Percentiles rank a stretch among this genome's conserved stretches.
Conservation (phyloP, 2,888 invertebrate genomes). For the Agrochola circellaris region DNA sequence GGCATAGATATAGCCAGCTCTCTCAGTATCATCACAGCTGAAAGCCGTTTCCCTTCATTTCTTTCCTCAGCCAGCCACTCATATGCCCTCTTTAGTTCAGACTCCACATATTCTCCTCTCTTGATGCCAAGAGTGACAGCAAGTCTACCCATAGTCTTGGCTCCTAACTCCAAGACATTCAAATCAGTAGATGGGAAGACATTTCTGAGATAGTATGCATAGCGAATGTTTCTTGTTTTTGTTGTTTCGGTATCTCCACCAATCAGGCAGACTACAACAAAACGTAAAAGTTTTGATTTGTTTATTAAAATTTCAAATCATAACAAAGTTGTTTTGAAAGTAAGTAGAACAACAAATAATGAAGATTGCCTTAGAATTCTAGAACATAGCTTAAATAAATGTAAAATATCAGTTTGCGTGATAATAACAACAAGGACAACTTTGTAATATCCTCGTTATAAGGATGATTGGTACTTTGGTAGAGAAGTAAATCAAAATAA, state of each 20-base stretch:
- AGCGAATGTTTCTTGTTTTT: slow-evolving; percentile 96
- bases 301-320: neutral
- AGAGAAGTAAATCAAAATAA: slow-evolving; percentile 34
- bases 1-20: slow-evolving; percentile 99
- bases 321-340: slow-evolving; percentile 6
- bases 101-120: slow-evolving; percentile 98
- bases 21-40: slow-evolving; percentile 97
- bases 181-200: slow-evolving; percentile 96
- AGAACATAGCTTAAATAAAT: slow-evolving; percentile 1
- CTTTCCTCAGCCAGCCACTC: slow-evolving; percentile 98
- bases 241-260: slow-evolving; percentile 97
- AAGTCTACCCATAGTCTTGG: slow-evolving; percentile 97
- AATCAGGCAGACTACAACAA: slow-evolving; percentile 95
- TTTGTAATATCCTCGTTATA: slow-evolving; percentile 20
- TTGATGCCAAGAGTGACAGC: slow-evolving; percentile 97
- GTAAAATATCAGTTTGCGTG: neutral
- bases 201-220: slow-evolving; percentile 97
- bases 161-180: slow-evolving; percentile 97
- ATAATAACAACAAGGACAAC: slow-evolving; percentile 20
- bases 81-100: slow-evolving; percentile 97
- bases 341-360: slow-evolving; percentile 11
- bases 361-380: neutral
- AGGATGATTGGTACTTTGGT: slow-evolving; percentile 9
- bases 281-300: slow-evolving; percentile 2
- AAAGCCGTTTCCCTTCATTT: slow-evolving; percentile 97